A percentile compares a stretch with the other conserved stretches of the same genome.
phyloP scores from a whole-genome alignment of 2,113 vertebrate genomes.

The Oreotrochilus melanogaster region DNA sequence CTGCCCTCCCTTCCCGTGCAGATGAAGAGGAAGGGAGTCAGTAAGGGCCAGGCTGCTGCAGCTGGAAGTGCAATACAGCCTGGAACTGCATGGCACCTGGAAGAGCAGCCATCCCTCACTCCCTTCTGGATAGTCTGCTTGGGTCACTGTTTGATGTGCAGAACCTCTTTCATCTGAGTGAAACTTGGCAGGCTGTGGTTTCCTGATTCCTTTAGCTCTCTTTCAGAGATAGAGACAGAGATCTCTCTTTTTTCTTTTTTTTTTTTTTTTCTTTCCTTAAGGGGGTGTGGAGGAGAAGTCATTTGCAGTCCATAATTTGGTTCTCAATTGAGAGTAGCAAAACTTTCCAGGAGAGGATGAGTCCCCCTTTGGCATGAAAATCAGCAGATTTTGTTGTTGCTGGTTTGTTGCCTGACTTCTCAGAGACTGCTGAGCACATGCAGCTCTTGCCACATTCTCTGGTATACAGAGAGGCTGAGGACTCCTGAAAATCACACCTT shows the following conservation, averaged over 20 bases:
- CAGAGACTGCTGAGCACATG: neutral
- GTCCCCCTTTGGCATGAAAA: conserved; percentile 9
- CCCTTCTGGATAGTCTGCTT: neutral
- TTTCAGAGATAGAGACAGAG: neutral
- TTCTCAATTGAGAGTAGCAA: neutral
- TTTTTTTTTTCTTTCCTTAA: neutral
- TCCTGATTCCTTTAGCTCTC: neutral
- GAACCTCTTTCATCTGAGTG: neutral
- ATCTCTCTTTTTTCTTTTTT: neutral
- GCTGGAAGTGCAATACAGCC: neutral
- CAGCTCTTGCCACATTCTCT: neutral
- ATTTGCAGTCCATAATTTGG: neutral
- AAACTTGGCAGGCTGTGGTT: neutral
- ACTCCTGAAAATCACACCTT: conserved; percentile 3
- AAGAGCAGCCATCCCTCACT: neutral
- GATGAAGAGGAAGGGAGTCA: neutral
- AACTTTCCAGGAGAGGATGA: conserved; percentile 45
- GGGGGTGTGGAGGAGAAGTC: neutral
- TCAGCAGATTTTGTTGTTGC: neutral
- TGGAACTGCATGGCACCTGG: neutral
- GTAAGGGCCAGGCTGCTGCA: neutral
- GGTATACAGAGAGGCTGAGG: neutral
- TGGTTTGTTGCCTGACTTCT: neutral
- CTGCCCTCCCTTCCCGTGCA: neutral
- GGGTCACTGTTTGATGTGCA: neutral